Evolutionary conservation across 2,888 invertebrate genomes (phyloP), one percentile per base, ranked within the genome.

Genomic region (Pyrrhia umbra): DNA sequence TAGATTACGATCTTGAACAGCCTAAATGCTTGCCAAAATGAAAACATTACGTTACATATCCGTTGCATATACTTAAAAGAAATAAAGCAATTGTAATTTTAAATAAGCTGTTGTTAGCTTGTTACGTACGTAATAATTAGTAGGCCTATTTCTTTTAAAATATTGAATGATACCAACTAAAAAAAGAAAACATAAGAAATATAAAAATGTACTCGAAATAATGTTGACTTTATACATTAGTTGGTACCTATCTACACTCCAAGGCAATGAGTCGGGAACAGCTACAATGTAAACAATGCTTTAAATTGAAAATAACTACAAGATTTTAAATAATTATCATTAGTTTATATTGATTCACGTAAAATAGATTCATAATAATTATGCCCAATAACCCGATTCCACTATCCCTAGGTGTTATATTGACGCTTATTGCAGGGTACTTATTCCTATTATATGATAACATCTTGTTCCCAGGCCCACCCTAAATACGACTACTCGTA

Each of bases 401-500:
- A 13, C 30, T 13, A 13, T 30, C 13, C 13, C 4, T 30, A 8
- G 10, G 10, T 10, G 27, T 27, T 1, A 5, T 8, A 27, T 9
- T 8, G 0, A 9, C 13, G 13, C 13, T 30, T 13, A 3, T 30
- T 13, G 13, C 13, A 30, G 13, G 30, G 4, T 4, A 2, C 0
- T 2, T 3, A 2, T n/a, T n/a, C n/a, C n/a, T 3, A 30, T 13
- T 30, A 30, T 30, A 30, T 30, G 13, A 2, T 9, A 40, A 2
- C 40, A 40, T 13, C 15, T 62, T 64, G 37, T n/a, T 78, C 16
- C 20, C 87, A 94, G 94, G 92, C 94, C 54, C 94, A 94, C 73
- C 94, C 94, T 45, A 94, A 94, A 93, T 94, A 94, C 68, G 94
- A 94, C 83, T 95, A 95, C 83, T 94, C 94, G 0, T 95, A 95